These are phyloP conservation scores for Oxytorus armatus DNA, from an alignment of 2,888 invertebrate species.

Conservation along the genomic window DNA sequence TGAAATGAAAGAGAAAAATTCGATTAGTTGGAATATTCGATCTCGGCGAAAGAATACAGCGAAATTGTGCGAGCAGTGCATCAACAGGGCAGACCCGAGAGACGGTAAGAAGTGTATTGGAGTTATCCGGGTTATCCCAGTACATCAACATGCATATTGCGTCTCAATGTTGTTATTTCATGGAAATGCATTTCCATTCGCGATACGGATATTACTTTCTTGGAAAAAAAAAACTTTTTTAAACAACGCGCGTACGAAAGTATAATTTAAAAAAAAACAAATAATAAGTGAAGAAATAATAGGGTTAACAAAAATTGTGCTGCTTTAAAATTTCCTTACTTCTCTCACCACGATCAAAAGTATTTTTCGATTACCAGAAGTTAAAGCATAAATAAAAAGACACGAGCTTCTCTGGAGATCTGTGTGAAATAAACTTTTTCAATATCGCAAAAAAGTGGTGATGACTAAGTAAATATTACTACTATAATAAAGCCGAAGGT, in stretches of 20 bases:
- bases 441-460: too few species aligned
- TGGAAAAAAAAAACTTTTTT: neutral
- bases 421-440: too few species aligned
- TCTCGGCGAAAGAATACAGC: conserved; percentile 2
- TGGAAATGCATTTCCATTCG: conserved; percentile 1
- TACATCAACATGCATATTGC: conserved; percentile 11
- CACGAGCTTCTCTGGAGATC: too few species aligned
- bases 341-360: too few species aligned
- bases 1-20: neutral
- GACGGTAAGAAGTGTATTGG: neutral
- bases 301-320: neutral
- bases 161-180: conserved; percentile 6
- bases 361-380: too few species aligned
- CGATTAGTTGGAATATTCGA: conserved; percentile 7
- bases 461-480: too few species aligned
- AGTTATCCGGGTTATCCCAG: neutral
- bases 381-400: too few species aligned
- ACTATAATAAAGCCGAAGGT: too few species aligned
- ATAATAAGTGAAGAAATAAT: neutral
- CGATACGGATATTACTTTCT: neutral
- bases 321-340: too few species aligned
- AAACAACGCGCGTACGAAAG: neutral
- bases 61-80: neutral
- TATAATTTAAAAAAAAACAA: neutral
- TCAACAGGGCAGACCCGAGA: neutral